Base-by-base conservation (phyloP, 2,797 vertebrate species). In the Oryzias sinensis region DNA sequence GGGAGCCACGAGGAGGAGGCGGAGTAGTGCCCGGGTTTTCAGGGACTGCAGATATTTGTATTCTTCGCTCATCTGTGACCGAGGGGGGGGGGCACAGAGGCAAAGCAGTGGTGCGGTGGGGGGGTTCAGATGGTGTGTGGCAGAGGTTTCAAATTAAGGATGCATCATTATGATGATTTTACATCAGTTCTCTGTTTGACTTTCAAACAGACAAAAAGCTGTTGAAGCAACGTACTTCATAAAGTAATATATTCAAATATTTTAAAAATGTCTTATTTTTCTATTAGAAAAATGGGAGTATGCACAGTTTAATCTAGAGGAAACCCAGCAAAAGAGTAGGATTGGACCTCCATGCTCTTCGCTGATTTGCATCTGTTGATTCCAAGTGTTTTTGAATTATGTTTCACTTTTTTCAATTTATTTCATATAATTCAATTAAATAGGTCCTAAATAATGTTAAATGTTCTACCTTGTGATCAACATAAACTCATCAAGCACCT, bases 31-130 rank as follows among this genome's bases (percentile, higher is more conserved):
- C 55, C 67, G 62, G 50, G 80, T 70, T 22, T 80, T 83, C 80
- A 70, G 86, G 72, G 81, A 81, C 55, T 17, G 65, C 65, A 55
- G 75, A 59, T 73, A 91, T 92, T 91, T 89, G 84, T 92, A 93
- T 92, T 93, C 91, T 59, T 80, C 68, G 83, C 90, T 89, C 81
- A 80, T 81, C 81, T 72, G 74, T 86, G 85, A 83, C 56, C 3
- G 22, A n/a, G n/a, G 45, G 59, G 74, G 67, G 80, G 59, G 71
- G 77, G 53, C 62, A 27, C 41, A 44, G 65, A 57, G 71, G 75
- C 64, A 55, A 45, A 60, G 72, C 56, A 2, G 62, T 65, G 74
- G 74, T 58, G 4, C 75, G 69, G 76, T 52, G 5, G 76, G 79
- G 78, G 45, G 63, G 20, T 74, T 62, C 71, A 72, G 71, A 76